A percentile compares a stretch with the other conserved stretches of the same genome.
These are phyloP conservation scores for Keiferia lycopersicella DNA, from an alignment of 2,888 invertebrate species.

Conservation along the genomic window DNA sequence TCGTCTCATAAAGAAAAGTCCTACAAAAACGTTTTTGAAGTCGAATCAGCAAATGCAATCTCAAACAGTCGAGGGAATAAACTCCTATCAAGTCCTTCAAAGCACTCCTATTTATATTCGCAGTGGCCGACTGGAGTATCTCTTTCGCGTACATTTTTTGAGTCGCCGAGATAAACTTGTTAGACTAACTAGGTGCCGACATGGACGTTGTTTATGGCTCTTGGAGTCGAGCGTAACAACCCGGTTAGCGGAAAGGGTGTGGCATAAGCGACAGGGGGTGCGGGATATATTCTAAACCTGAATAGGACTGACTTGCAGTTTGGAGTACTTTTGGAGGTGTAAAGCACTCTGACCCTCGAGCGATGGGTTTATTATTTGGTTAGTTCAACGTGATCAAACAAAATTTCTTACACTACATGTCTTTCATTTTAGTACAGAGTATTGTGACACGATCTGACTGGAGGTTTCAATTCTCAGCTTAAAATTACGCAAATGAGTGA, in stretches of 20 bases:
- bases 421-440: too few species aligned
- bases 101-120: constrained; percentile 24
- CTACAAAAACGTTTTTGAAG: not conserved
- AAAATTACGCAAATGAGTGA: too few species aligned
- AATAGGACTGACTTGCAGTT: too few species aligned
- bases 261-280: constrained; percentile 32
- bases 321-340: too few species aligned
- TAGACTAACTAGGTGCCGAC: constrained; percentile 54
- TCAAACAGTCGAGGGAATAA: constrained; percentile 5
- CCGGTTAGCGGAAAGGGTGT: constrained; percentile 40
- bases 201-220: constrained; percentile 55
- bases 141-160: constrained; percentile 48
- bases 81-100: constrained; percentile 11
- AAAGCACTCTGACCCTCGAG: too few species aligned
- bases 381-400: too few species aligned
- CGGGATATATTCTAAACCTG: not conserved
- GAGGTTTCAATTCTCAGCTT: too few species aligned
- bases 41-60: constrained; percentile 1
- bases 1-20: not conserved
- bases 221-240: constrained; percentile 51
- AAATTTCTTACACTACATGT: too few species aligned
- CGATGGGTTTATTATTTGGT: too few species aligned
- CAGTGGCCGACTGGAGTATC: constrained; percentile 27
- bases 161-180: constrained; percentile 54
- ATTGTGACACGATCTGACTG: too few species aligned